Conservation (phyloP, 2,888 invertebrate species). For the Gnatocerus cornutus region DNA sequence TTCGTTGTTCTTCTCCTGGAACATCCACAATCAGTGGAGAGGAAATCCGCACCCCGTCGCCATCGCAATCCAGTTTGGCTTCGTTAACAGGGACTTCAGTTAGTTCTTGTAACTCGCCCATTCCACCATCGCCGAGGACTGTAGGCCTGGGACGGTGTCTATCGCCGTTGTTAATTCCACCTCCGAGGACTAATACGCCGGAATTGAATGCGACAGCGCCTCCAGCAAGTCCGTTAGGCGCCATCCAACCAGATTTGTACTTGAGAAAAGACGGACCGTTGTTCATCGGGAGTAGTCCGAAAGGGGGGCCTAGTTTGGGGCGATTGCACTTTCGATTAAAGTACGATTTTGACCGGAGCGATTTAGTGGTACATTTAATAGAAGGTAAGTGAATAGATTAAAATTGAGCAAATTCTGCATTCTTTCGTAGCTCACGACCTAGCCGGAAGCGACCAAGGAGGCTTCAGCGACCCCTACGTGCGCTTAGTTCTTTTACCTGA, state of each 20-base stretch:
- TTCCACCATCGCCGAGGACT: constrained; percentile 65
- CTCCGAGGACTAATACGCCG: constrained; percentile 73
- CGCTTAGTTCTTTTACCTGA: constrained; percentile 86
- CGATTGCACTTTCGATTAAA: constrained; percentile 88
- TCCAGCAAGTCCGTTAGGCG: constrained; percentile 76
- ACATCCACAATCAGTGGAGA: constrained; percentile 61
- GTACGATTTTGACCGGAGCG: constrained; percentile 92
- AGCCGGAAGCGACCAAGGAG: constrained; percentile 87
- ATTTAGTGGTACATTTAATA: constrained; percentile 92
- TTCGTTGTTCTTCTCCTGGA: constrained; percentile 77
- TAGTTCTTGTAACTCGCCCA: constrained; percentile 69
- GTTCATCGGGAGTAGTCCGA: constrained; percentile 78
- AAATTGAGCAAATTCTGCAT: too few relatives aligned
- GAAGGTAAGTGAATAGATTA: too few relatives aligned
- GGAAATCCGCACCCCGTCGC: constrained; percentile 75
- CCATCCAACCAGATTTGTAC: constrained; percentile 91
- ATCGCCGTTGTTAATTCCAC: constrained; percentile 85
- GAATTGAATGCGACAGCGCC: constrained; percentile 67
- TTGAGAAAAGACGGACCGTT: constrained; percentile 86
- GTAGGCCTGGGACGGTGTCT: constrained; percentile 74
- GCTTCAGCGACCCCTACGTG: constrained; percentile 93
- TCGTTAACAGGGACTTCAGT: constrained; percentile 74
- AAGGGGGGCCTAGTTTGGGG: constrained; percentile 81
- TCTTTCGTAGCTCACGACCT: constrained; percentile 83
- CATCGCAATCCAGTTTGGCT: constrained; percentile 82